Percentiles rank a stretch among this genome's conserved stretches.
Conservation (phyloP, 2,113 vertebrate species). For the Colossoma macropomum region DNA sequence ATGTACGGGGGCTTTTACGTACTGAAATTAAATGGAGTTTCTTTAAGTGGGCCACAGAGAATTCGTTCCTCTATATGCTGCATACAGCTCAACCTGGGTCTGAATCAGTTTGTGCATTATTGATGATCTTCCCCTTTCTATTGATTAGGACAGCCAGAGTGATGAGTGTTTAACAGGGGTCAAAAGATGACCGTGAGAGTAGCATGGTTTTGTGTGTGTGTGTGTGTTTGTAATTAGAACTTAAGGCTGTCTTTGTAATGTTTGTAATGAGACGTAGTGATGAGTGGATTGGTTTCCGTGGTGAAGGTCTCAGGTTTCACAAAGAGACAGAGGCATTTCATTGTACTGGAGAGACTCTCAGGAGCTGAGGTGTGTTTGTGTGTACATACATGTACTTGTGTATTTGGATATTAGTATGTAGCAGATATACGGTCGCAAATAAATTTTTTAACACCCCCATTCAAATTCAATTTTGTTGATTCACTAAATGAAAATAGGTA, state of each 20-base stretch:
- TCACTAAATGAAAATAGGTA: too few relatives aligned
- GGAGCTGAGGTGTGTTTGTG: not conserved
- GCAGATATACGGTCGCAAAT: too few relatives aligned
- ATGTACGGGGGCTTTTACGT: not conserved
- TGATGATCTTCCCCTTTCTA: constrained; percentile 4
- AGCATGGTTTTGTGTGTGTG: not conserved
- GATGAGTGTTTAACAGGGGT: not conserved
- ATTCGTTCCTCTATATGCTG: not conserved
- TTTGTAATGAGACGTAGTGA: constrained; percentile 32
- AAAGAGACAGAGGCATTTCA: not conserved
- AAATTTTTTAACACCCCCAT: too few relatives aligned
- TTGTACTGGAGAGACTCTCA: constrained; percentile 4
- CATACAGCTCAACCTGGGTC: not conserved
- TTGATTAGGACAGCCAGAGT: constrained; percentile 11
- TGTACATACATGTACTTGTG: not conserved
- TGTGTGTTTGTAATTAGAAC: constrained; percentile 14
- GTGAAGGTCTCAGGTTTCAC: constrained; percentile 28
- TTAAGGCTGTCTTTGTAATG: constrained; percentile 13
- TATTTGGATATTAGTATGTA: not conserved
- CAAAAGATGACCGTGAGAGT: not conserved
- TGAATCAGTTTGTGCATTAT: not conserved
- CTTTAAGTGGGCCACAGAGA: not conserved
- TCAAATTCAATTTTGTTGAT: too few relatives aligned
- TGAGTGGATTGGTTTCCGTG: constrained; percentile 17
- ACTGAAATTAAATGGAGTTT: not conserved